phyloP scores from a whole-genome alignment of 64 coral and sea anemone species.

The Catalaphyllia jardinei region DNA sequence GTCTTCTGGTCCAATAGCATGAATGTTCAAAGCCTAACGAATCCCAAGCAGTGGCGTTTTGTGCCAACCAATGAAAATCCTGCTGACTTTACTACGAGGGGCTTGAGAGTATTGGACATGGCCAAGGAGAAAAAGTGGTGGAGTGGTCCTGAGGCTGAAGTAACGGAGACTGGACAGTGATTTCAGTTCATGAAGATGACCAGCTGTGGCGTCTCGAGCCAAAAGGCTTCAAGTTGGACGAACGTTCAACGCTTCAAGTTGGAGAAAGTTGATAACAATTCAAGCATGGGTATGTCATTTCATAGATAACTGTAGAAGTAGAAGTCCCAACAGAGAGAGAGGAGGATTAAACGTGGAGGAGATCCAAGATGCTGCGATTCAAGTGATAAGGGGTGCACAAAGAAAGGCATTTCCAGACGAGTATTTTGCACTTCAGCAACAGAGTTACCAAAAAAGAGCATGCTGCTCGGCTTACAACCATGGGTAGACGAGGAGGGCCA shows the following conservation, averaged over 20 bases:
- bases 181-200: background rate
- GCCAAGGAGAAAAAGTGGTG: conserved; percentile 17
- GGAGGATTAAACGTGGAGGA: conserved; percentile 34
- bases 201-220: conserved; percentile 37
- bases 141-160: conserved; percentile 10
- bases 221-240: conserved; percentile 48
- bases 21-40: conserved; percentile 30
- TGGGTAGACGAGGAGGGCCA: conserved; percentile 54
- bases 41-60: conserved; percentile 40
- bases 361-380: conserved; percentile 15
- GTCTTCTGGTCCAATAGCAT: too few relatives aligned
- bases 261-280: conserved; percentile 13
- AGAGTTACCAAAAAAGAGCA: conserved; percentile 49
- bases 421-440: conserved; percentile 20
- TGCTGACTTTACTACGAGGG: conserved; percentile 43
- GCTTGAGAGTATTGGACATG: conserved; percentile 7
- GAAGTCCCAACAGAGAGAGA: conserved; percentile 26
- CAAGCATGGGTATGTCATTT: conserved; percentile 55
- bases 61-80: conserved; percentile 40
- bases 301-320: conserved; percentile 60
- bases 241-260: too few relatives aligned
- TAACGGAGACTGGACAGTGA: background rate
- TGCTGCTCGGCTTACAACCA: conserved; percentile 45
- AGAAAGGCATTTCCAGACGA: conserved; percentile 29
- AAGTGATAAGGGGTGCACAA: conserved; percentile 34